Base-by-base conservation (phyloP, 2,113 vertebrate genomes). In the Lepus americanus region DNA sequence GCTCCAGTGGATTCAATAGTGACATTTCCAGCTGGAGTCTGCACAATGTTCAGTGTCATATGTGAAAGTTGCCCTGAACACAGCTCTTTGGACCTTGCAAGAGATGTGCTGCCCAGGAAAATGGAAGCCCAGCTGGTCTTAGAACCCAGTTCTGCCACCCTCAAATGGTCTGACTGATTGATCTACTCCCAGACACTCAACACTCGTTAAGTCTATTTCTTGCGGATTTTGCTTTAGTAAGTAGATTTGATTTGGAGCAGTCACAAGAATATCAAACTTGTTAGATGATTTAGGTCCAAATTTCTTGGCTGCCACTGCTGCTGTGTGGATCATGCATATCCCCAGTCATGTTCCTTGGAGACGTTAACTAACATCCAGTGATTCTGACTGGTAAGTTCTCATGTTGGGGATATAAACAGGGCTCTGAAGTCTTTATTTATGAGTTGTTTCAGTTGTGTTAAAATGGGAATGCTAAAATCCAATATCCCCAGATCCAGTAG, bases 121-220 rank as follows among this genome's bases (percentile, higher is more conserved):
- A 99, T 97, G 13, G 98, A 98, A 3, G 99, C 99, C 44, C 87
- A 99, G 98, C 94, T 99, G 99, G 0, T 99, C 99, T 94, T 99
- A 97, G 96, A 99, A 99, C 20, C 99, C 99, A 0, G 97, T 98
- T 96, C 98, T 99, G 0, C 99, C 99, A 0, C 98, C 99, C 92
- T 99, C 99, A 97, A 44, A 44, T 44, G 44, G 99, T 99, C 29
- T 99, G 98, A 97, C 99, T 99, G 97, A 99, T 97, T 99, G 99
- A 10, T 99, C 99, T 1, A 99, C 99, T 73, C 99, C 98, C 95
- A 99, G 97, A 99, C 99, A 99, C 97, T 99, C 99, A 96, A 99
- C 99, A 6, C 55, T 59, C 55, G 2, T 59, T 55, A 55, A 11
- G 16, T 55, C 9, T 17, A 59, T 59, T 59, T 59, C 99, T 99